Percentiles rank a stretch among this genome's conserved stretches.
Conservation (phyloP, 2,797 vertebrate species). For the Dicrostonyx torquatus region DNA sequence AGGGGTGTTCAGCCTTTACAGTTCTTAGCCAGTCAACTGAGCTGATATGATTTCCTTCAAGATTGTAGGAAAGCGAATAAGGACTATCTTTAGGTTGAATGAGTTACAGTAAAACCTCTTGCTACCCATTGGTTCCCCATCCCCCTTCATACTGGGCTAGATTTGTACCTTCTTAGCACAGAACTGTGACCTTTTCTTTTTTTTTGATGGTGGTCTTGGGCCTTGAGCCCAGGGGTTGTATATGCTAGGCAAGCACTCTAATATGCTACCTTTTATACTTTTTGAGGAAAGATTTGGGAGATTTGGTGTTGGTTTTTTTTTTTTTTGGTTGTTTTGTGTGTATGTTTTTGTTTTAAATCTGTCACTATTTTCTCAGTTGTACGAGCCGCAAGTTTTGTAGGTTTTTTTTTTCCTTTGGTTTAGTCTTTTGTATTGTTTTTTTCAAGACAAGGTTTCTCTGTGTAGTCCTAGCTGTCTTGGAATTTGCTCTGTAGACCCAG, state of each 20-base stretch:
- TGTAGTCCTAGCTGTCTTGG: neutral
- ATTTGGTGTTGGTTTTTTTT: no score
- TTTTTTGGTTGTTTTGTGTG: no score
- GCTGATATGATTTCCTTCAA: neutral
- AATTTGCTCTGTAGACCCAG: neutral
- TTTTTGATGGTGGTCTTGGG: neutral
- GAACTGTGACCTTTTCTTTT: neutral
- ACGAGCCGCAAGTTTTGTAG: neutral
- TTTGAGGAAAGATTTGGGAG: neutral
- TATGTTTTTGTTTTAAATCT: neutral
- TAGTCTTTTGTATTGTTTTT: neutral
- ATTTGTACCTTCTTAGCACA: neutral
- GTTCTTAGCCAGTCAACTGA: neutral
- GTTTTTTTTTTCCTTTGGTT: neutral
- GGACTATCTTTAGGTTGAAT: neutral
- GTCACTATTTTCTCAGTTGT: constrained; percentile 19
- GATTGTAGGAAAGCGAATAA: neutral
- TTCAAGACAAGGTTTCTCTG: neutral
- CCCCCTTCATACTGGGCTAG: neutral
- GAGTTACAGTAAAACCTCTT: neutral
- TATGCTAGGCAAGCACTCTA: neutral
- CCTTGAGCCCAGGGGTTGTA: neutral
- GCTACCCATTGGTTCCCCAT: no score
- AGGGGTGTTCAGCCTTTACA: neutral
- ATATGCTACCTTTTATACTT: neutral